Conservation (phyloP, 2,888 invertebrate genomes). For the Apotomis capreana region DNA sequence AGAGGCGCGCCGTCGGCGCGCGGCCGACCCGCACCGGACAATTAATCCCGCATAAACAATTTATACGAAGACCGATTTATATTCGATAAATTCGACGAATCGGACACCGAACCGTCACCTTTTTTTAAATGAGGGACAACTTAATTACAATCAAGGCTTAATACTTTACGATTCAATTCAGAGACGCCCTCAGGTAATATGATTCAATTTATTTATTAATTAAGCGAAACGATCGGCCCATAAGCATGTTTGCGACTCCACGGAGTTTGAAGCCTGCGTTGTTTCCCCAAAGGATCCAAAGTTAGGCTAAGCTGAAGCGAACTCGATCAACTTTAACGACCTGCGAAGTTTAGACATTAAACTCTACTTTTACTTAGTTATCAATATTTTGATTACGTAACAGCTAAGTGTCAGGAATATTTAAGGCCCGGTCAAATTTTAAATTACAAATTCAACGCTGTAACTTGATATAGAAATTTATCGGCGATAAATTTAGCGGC, state of each 20-base stretch:
- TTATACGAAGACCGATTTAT: slow-evolving; percentile 67
- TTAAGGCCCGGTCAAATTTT: slow-evolving; percentile 18
- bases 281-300: slow-evolving; percentile 67
- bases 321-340: slow-evolving; percentile 69
- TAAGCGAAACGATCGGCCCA: slow-evolving; percentile 48
- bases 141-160: slow-evolving; percentile 63
- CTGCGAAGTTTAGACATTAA: slow-evolving; percentile 63
- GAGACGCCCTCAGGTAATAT: slow-evolving; percentile 59
- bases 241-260: slow-evolving; percentile 49
- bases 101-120: slow-evolving; percentile 53
- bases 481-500: slow-evolving; percentile 9
- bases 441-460: slow-evolving; percentile 4
- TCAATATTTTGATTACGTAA: slow-evolving; percentile 54
- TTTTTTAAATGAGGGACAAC: slow-evolving; percentile 59
- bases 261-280: slow-evolving; percentile 59
- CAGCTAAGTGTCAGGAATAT: slow-evolving; percentile 48
- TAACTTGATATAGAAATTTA: slow-evolving; percentile 19
- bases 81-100: slow-evolving; percentile 67
- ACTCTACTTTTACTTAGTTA: slow-evolving; percentile 58
- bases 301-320: slow-evolving; percentile 60
- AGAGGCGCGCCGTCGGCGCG: slow-evolving; percentile 52
- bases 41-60: slow-evolving; percentile 75
- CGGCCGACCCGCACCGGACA: slow-evolving; percentile 58
- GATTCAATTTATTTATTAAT: slow-evolving; percentile 62
- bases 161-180: slow-evolving; percentile 69